A percentile compares a stretch with the other conserved stretches of the same genome.
phyloP scores from a whole-genome alignment of 2,113 vertebrate genomes.

The Peucedramus taeniatus region DNA sequence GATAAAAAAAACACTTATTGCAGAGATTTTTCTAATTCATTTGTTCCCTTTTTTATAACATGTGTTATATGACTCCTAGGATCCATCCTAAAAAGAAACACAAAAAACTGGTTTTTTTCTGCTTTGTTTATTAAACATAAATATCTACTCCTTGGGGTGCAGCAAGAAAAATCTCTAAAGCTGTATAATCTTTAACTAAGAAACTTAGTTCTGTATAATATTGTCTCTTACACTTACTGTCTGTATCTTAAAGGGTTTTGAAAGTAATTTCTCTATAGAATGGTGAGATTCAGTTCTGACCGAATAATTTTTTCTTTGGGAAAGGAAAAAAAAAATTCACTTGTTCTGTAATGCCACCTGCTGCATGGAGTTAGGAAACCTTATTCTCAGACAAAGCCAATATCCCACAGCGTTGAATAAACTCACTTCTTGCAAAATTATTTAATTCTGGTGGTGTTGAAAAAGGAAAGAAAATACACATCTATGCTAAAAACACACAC shows the following conservation, averaged over 20 bases:
- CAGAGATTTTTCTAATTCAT: not conserved
- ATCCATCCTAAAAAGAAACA: not conserved
- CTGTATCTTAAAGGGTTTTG: not conserved
- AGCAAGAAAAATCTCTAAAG: not conserved
- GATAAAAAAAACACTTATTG: not conserved
- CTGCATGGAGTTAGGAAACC: slow-evolving; percentile 10
- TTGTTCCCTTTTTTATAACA: not conserved
- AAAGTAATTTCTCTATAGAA: not conserved
- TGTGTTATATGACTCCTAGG: not conserved
- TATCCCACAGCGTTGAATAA: not conserved
- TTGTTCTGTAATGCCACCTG: slow-evolving; percentile 55
- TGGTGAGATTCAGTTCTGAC: not conserved
- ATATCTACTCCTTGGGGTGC: not conserved
- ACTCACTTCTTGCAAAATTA: not conserved
- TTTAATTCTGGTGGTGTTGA: not conserved
- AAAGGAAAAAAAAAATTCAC: not conserved
- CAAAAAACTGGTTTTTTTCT: accelerated
- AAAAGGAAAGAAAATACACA: not conserved
- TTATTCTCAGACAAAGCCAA: not conserved
- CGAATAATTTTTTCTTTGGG: not conserved
- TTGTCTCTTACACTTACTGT: not conserved
- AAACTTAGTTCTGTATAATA: not conserved
- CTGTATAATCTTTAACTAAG: not conserved
- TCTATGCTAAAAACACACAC: not conserved
- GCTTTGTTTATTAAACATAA: not conserved